phyloP scores from a whole-genome alignment of 2,797 vertebrate species.

The Cyprinella venusta region DNA sequence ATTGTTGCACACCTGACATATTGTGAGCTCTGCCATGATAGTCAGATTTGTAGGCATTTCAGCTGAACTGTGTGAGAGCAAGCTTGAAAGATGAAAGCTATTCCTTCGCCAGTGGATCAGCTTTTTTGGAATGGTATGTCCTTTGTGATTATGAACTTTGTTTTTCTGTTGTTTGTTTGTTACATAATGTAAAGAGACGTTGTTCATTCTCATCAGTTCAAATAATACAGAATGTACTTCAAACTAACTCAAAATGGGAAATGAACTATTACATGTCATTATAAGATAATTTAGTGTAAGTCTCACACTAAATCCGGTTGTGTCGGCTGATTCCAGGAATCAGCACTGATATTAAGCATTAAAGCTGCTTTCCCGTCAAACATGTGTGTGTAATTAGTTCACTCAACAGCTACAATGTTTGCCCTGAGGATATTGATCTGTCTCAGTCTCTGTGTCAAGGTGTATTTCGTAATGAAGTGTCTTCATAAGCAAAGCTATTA shows the following conservation, averaged over 20 bases:
- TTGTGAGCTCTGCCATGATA: background rate
- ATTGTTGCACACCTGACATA: conserved; percentile 48
- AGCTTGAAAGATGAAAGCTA: conserved; percentile 25
- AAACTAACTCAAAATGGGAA: conserved; percentile 1
- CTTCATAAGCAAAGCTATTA: background rate
- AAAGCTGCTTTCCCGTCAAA: conserved; percentile 4
- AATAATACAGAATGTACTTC: background rate
- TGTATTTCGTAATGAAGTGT: background rate
- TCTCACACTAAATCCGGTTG: background rate
- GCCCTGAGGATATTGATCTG: background rate
- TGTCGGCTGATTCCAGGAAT: background rate
- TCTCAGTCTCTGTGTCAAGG: background rate
- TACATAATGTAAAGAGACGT: conserved; percentile 13
- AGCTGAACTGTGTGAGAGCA: conserved; percentile 26
- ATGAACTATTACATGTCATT: background rate
- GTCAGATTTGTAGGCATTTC: conserved; percentile 35
- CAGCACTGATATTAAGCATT: background rate
- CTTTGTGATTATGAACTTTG: conserved; percentile 19
- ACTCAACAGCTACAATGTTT: background rate
- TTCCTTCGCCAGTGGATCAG: conserved; percentile 27
- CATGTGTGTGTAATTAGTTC: background rate
- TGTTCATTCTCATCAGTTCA: conserved; percentile 24
- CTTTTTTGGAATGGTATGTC: conserved; percentile 40
- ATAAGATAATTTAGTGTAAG: background rate
- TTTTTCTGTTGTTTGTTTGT: conserved; percentile 26